phyloP scores from a whole-genome alignment of 2,797 vertebrate genomes.

The Sebastes taczanowskii region DNA sequence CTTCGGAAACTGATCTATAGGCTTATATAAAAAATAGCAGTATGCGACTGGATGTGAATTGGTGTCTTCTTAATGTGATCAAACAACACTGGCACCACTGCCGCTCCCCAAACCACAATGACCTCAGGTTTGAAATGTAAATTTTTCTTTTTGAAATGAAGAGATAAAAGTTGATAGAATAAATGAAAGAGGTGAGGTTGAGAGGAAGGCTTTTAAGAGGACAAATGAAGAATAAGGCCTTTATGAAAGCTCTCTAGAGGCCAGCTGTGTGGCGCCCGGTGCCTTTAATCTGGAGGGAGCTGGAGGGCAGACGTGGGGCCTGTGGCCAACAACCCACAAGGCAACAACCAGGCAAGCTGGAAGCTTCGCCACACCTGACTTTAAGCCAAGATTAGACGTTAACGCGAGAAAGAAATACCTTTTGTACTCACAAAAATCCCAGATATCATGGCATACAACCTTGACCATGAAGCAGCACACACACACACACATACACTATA shows the following conservation, averaged over 20 bases:
- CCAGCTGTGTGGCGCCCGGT: constrained; percentile 32
- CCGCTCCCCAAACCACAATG: background rate
- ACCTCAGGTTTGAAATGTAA: constrained; percentile 66
- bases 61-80: constrained; percentile 43
- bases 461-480: background rate
- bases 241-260: constrained; percentile 44
- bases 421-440: background rate
- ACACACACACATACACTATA: background rate
- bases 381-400: background rate
- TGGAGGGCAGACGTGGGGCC: background rate
- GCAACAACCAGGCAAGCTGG: background rate
- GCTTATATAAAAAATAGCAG: constrained; percentile 5
- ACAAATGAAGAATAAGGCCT: constrained; percentile 36
- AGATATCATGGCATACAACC: background rate
- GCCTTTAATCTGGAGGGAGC: constrained; percentile 7
- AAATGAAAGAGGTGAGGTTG: constrained; percentile 39
- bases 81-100: constrained; percentile 12
- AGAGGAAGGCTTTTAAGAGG: constrained; percentile 28
- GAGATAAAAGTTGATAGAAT: constrained; percentile 54
- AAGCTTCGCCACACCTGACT: background rate
- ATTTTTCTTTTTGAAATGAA: constrained; percentile 60
- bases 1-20: constrained; percentile 21
- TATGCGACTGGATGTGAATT: constrained; percentile 16
- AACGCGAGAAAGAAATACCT: background rate
- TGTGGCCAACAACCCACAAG: constrained; percentile 8